Evolutionary conservation across 2,888 invertebrate species (phyloP).

Genomic region (Plebejus anna): DNA sequence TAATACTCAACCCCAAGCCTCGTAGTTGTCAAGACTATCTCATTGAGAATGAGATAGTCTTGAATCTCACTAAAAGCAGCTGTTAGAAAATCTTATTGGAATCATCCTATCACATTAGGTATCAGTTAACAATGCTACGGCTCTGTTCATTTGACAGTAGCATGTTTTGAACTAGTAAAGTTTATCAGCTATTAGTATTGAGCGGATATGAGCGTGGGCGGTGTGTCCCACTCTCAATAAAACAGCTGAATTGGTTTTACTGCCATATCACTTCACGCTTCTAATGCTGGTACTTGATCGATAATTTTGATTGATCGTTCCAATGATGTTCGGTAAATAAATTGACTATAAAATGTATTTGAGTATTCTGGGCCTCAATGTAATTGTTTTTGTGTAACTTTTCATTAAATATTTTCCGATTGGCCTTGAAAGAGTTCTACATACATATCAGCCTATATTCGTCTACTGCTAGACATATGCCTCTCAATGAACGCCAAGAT

Average conservation of each 20-base stretch:
- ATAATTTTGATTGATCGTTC: constrained; percentile 74
- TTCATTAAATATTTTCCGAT: background rate
- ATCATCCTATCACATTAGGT: background rate
- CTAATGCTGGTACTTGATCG: constrained; percentile 53
- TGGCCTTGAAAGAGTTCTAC: no score
- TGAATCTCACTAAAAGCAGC: background rate
- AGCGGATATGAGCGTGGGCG: constrained; percentile 38
- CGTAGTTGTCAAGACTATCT: background rate
- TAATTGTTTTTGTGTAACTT: background rate
- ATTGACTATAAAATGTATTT: constrained; percentile 26
- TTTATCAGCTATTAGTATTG: constrained; percentile 24
- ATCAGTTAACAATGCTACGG: background rate
- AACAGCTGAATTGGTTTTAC: constrained; percentile 46
- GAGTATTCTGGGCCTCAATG: background rate
- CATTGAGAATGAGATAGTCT: background rate
- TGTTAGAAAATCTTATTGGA: background rate
- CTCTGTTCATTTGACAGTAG: constrained; percentile 12
- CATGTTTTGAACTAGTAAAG: constrained; percentile 14
- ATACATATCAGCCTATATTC: no score
- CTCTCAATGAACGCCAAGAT: no score
- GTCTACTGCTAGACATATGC: no score
- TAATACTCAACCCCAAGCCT: background rate
- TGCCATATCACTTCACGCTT: constrained; percentile 42
- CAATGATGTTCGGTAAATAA: constrained; percentile 32
- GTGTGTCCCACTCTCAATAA: constrained; percentile 38